phyloP scores from a whole-genome alignment of 2,888 invertebrate genomes.

The Poecilobothrus nobilitatus region DNA sequence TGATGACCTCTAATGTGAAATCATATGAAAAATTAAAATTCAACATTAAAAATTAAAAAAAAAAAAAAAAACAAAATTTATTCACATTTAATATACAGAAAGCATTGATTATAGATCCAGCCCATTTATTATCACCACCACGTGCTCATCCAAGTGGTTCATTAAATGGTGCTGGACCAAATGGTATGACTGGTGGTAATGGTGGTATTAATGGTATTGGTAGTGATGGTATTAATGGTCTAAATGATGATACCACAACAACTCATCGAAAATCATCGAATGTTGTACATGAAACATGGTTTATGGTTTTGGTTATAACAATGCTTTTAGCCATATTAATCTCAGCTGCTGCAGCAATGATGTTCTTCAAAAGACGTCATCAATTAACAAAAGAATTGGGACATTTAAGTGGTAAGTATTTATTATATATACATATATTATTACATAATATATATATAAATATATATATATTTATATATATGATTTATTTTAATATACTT shows the following conservation, averaged over 20 bases:
- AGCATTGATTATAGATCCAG: constrained; percentile 43
- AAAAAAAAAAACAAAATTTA: constrained; percentile 14
- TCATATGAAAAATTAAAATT: too few species aligned
- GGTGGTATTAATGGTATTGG: constrained; percentile 20
- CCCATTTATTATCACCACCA: constrained; percentile 42
- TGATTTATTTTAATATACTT: too few species aligned
- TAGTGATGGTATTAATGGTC: constrained; percentile 27
- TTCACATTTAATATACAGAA: constrained; percentile 30
- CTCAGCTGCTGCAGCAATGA: constrained; percentile 38
- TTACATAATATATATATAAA: too few species aligned
- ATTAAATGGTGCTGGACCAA: constrained; percentile 30
- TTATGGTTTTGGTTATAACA: constrained; percentile 40
- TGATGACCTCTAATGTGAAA: too few species aligned
- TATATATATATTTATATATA: too few species aligned
- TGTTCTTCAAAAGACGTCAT: constrained; percentile 42
- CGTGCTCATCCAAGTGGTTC: constrained; percentile 45
- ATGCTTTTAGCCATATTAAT: constrained; percentile 38
- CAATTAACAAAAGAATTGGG: constrained; percentile 50
- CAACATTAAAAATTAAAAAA: not conserved
- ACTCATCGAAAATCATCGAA: constrained; percentile 41
- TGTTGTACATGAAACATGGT: constrained; percentile 42
- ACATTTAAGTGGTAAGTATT: constrained; percentile 50
- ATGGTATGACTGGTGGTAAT: constrained; percentile 27
- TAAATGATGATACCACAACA: constrained; percentile 39
- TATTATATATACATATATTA: not conserved